Base-by-base conservation (phyloP, 2,888 invertebrate species). In the Paralinhomoeus sp. region DNA sequence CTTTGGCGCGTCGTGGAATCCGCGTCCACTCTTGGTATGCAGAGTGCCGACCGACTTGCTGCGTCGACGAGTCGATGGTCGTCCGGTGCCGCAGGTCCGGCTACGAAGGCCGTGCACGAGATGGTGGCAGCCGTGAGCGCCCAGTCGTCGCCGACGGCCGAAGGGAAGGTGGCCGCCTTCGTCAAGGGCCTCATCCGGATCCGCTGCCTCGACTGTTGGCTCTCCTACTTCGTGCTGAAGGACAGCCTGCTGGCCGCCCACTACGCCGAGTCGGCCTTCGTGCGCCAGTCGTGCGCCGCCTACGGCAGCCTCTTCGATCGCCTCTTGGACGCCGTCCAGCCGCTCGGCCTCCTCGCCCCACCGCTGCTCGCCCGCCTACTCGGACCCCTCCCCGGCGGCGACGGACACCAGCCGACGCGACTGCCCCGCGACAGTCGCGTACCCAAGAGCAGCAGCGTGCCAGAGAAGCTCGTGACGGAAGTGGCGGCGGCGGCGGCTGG, bases 1-100 rank as follows among this genome's bases (percentile, higher is more conserved):
- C 15, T 81, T 42, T 84, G 83, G 83, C 78, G 79, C 67, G 78
- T 84, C 51, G 77, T 82, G 5, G 82, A 83, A 65, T 78, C 80
- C 33, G 79, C 81, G 12, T 77, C 81, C 17, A 78, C 82, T 62
- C 77, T 79, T 69, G 83, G 64, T 62, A 43, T 43, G 22, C n/a
- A 15, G 24, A 18, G 17, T 3, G 12, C 15, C n/a, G 5, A 12
- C 22, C 20, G 24, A 21, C 17, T 44, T 39, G 33, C 12, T 27
- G 21, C 2, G 7, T 37, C 39, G 35, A 37, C 23, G 23, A 20
- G 17, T 3, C 35, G 17, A 17, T 17, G 15, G 27, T 20, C 44
- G 41, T 45, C 39, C 22, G 2, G 3, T 24, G 2, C 54, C 57
- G 17, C 56, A 75, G 75, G 78, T 41, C 79, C 80, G 15, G 74